Base-by-base conservation (phyloP, 2,888 invertebrate species). In the Thysanoteuthis rhombus region DNA sequence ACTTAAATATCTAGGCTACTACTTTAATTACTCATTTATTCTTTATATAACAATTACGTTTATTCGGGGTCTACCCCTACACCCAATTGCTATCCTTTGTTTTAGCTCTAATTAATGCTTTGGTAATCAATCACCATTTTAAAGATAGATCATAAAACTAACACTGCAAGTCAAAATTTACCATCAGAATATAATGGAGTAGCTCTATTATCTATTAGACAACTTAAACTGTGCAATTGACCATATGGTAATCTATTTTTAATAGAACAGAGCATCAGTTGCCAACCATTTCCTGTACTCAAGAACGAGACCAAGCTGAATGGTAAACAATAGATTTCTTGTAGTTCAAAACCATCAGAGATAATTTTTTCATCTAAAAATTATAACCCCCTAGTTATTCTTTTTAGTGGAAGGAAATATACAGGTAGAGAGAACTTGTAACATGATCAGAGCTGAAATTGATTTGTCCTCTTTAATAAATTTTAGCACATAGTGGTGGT, bases 171-270 rank as follows among this genome's bases (percentile, higher is more conserved):
- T 10, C n/a, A 75, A n/a, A 75, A 75, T 75, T 75, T 36, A 75
- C n/a, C n/a, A 75, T n/a, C 3, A 52, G 25, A 52, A 52, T 52
- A 52, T 22, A 52, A 52, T 25, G 52, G 3, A 52, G 25, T 52
- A 52, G 47, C 47, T 52, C 25, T 52, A 16, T 75, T 75, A n/a
- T n/a, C 16, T n/a, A n/a, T 75, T 75, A 12, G n/a, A 75, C n/a
- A 75, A 75, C n/a, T 52, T 22, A 75, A 75, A 75, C 75, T n/a
- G 36, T n/a, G 12, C 75, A 75, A 75, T 36, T n/a, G 12, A 36
- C 75, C 75, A 75, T 75, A 75, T 75, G 75, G 75, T n/a, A 75
- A 75, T 75, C 75, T 75, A 75, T 75, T 75, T 75, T n/a, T 75
- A 75, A 75, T 75, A 75, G 75, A 12, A 19, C n/a, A 36, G 16